Base-by-base conservation (phyloP, 1,140 invertebrate genomes). In the Drosophila aff. region DNA sequence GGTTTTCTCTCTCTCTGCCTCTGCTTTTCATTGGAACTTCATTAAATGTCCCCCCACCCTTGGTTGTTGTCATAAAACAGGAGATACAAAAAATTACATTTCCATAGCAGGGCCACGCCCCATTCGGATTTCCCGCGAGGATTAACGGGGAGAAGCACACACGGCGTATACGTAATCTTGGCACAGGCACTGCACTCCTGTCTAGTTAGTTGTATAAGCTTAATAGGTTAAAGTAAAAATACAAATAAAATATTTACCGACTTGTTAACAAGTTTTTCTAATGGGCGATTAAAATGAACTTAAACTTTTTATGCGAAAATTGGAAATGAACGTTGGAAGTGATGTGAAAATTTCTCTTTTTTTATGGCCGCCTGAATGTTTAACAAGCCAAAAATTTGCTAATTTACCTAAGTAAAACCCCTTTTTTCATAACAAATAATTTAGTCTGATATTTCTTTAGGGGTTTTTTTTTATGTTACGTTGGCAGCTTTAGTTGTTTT, bases 21-120 rank as follows among this genome's bases (percentile, higher is more conserved):
- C 6, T 46, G 46, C 16, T 71, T 81, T 81, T 81, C 76, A 83
- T 83, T 83, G 81, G 60, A 83, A 83, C 76, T 83, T 83, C 76
- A 83, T 83, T 83, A 83, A 83, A 83, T 83, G 76, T 76, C 31
- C 31, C 28, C 68, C 66, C 75, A 64, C 60, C 77, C 78, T 55
- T 55, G 74, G 74, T 78, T 71, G 80, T 82, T 75, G 75, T 47
- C 65, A 76, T 71, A 81, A 81, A 81, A 67, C 60, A 6, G 28
- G 33, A 21, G 47, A 33, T 40, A 52, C n/a, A 18, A 28, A 38
- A 57, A 60, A 43, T 66, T 44, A 63, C 63, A 78, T 73, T 78
- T 78, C 74, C 50, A 53, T 79, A 47, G 31, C 46, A 18, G 10
- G 23, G 23, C 58, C 63, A 73, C 67, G 79, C 79, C 67, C 79